Evolutionary conservation across 2,797 vertebrate genomes (phyloP), one percentile per base, ranked within the genome.

Genomic region (Tenualosa ilisha): DNA sequence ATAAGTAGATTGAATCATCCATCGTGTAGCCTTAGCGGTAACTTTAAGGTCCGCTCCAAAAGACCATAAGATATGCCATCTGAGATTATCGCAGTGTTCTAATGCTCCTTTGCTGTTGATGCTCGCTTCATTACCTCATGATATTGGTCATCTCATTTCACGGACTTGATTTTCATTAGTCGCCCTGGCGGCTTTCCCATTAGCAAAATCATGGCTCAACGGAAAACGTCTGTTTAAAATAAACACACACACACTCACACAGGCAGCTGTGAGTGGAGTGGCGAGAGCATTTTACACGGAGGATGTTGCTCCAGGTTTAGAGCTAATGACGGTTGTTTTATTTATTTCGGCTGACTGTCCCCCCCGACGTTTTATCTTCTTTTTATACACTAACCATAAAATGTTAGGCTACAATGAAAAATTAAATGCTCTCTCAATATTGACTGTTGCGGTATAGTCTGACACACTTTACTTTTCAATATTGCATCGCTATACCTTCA

Each of bases 121-220:
- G 90, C 91, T 91, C 88, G 91, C 93, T 92, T 94, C 92, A 93
- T 96, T 94, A 93, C 92, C 93, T 94, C 92, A 89, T 91, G 93
- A 93, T 92, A 92, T 93, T 92, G 94, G 93, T 94, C 93, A 95
- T 94, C 94, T 94, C 91, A 95, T 96, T 95, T 94, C 94, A 94
- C 93, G 92, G 92, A 88, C 90, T 88, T 94, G 93, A 92, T 94
- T 96, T 96, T 95, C 95, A 96, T 95, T 94, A 94, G 93, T 93
- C 91, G 89, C 87, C 86, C 89, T 90, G 89, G 91, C 88, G 81
- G 88, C 90, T 87, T 89, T 88, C 92, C 91, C 92, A 93, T 95
- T 94, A 94, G 92, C 88, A 88, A 91, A 93, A 93, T 91, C 86
- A 93, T 92, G 93, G 93, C 91, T 92, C 83, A 89, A 91, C 91